Evolutionary conservation across 1,140 invertebrate species (phyloP), one percentile per base, ranked within the genome.

Genomic region (Eumeta japonica): DNA sequence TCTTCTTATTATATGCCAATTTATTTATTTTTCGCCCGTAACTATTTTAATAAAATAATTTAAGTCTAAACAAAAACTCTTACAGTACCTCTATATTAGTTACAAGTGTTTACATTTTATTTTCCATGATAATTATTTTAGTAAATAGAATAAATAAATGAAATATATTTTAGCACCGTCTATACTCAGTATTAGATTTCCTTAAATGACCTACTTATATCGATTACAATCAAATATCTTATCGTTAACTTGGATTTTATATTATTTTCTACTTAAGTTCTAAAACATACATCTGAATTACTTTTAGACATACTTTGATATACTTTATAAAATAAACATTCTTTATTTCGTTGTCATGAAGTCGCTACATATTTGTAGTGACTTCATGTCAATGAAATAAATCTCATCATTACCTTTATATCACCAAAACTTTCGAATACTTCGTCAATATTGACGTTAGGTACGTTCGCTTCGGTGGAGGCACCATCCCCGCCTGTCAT

Each of bases 361-460:
- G 5, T 24, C 20, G 20, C 20, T 24, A 24, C 5, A 24, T 24
- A 24, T 7, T n/a, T 5, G 5, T n/a, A 7, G 27, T 10, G 18
- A 30, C 28, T 20, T n/a, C 2, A 1, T 29, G 17, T 28, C 10
- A 1, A 5, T 15, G 11, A 11, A 17, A 3, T 16, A 10, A 24
- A 27, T 35, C 3, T 16, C 33, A 18, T 18, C 19, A 32, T 48
- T 52, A 74, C 73, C 44, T 62, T 41, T 9, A 62, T 47, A 53
- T 75, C 60, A 9, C 59, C 66, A 39, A 75, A 55, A 16, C 58
- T 50, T 7, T 58, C 45, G 16, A 76, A 52, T 4, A 75, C 3
- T 1, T 53, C 48, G n/a, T 63, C 52, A 1, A 75, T 35, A 45
- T 77, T 46, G 0, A 75, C 15, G 24, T 62, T 46, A 3, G 53